Evolutionary conservation across 2,797 vertebrate species (phyloP).

Genomic region (Gadopsis marmoratus): DNA sequence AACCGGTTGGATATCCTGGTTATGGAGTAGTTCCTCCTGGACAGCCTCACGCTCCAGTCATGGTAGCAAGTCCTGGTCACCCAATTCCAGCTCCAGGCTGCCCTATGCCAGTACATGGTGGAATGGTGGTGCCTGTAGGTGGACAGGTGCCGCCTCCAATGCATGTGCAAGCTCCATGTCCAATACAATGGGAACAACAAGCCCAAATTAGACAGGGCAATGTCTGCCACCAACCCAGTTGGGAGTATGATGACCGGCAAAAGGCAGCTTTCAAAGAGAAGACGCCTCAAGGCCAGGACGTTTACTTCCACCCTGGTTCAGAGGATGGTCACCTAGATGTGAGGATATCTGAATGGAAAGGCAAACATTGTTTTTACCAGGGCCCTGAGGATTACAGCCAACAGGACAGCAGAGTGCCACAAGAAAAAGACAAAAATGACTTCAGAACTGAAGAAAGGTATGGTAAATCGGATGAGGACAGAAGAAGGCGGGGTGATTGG

Average conservation of each 20-base stretch:
- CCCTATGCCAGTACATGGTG: slow-evolving; percentile 62
- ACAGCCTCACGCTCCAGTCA: slow-evolving; percentile 60
- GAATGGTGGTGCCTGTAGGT: slow-evolving; percentile 67
- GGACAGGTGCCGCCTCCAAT: slow-evolving; percentile 43
- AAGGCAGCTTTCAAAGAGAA: slow-evolving; percentile 58
- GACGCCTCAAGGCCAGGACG: slow-evolving; percentile 60
- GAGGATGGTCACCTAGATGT: slow-evolving; percentile 81
- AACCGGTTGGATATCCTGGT: slow-evolving; percentile 76
- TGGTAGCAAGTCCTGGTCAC: slow-evolving; percentile 58
- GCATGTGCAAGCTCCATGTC: slow-evolving; percentile 68
- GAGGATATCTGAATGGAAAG: slow-evolving; percentile 80
- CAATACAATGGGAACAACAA: slow-evolving; percentile 70
- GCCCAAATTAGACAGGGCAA: slow-evolving; percentile 60
- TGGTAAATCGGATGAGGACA: slow-evolving; percentile 52
- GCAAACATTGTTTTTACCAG: slow-evolving; percentile 84
- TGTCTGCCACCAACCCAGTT: slow-evolving; percentile 61
- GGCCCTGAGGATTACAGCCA: slow-evolving; percentile 75
- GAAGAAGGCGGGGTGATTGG: slow-evolving; percentile 61
- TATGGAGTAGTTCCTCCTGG: slow-evolving; percentile 67
- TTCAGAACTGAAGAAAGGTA: slow-evolving; percentile 67
- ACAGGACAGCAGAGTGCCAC: slow-evolving; percentile 60
- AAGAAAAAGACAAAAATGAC: slow-evolving; percentile 57
- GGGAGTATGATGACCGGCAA: slow-evolving; percentile 77
- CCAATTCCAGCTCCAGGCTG: slow-evolving; percentile 55
- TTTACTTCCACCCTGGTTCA: slow-evolving; percentile 84